Evolutionary conservation across 2,113 vertebrate species (phyloP).

Genomic region (Ahaetulla prasina): DNA sequence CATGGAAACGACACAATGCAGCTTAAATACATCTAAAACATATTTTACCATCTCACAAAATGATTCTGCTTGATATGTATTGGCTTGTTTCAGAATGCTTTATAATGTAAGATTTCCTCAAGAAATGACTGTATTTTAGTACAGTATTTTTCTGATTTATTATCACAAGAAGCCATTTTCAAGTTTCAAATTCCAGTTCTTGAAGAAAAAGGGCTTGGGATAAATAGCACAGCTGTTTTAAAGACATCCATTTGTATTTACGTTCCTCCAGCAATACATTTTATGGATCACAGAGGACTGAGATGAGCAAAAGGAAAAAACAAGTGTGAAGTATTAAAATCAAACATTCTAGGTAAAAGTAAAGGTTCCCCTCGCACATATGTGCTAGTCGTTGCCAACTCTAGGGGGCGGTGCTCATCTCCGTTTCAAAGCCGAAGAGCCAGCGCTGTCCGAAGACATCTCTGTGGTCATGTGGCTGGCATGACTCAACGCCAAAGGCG

Average conservation of each 20-base stretch:
- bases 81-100: constrained; percentile 5
- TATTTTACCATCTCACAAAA: neutral
- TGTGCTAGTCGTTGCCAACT: too few relatives aligned
- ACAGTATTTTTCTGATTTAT: neutral
- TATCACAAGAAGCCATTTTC: neutral
- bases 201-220: neutral
- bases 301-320: neutral
- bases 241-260: neutral
- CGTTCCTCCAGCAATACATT: neutral
- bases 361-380: too few relatives aligned
- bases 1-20: neutral
- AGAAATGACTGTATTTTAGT: constrained; percentile 16
- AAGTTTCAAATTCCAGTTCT: neutral
- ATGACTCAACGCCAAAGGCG: too few relatives aligned
- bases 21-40: neutral
- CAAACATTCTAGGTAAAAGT: accelerated
- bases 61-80: constrained; percentile 19
- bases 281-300: neutral
- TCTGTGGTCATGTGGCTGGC: too few relatives aligned
- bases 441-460: too few relatives aligned
- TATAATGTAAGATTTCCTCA: constrained; percentile 7
- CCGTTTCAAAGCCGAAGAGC: too few relatives aligned
- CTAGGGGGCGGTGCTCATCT: too few relatives aligned
- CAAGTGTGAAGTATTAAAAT: too few relatives aligned
- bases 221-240: neutral